phyloP scores from a whole-genome alignment of 2,113 vertebrate genomes.

The Promerops cafer region DNA sequence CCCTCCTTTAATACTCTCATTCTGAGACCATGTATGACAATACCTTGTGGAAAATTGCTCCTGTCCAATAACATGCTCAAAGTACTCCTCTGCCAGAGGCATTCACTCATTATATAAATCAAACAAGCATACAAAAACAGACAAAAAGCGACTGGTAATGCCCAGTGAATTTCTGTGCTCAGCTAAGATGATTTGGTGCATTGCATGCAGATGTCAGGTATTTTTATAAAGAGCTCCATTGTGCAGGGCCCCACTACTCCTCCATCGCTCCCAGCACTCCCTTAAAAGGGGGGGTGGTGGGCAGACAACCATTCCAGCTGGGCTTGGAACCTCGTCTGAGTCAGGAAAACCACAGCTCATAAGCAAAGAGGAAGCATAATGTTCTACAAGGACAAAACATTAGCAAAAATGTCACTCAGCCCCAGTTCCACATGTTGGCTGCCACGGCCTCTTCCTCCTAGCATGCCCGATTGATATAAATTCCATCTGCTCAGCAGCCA shows the following conservation, averaged over 20 bases:
- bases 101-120: slow-evolving; percentile 80
- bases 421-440: slow-evolving; percentile 95
- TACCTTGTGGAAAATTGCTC: slow-evolving; percentile 65
- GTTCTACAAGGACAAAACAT: slow-evolving; percentile 99
- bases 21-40: slow-evolving; percentile 65
- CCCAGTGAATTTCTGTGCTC: slow-evolving; percentile 77
- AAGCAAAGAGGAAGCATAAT: slow-evolving; percentile 97
- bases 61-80: slow-evolving; percentile 64
- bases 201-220: slow-evolving; percentile 87
- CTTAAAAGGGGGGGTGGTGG: slow-evolving; percentile 55
- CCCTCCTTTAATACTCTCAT: not conserved
- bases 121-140: slow-evolving; percentile 70
- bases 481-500: slow-evolving; percentile 97
- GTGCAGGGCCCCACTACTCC: slow-evolving; percentile 72
- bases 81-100: slow-evolving; percentile 72
- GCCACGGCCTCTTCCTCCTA: slow-evolving; percentile 83
- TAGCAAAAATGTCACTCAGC: slow-evolving; percentile 99
- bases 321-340: slow-evolving; percentile 93
- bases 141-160: slow-evolving; percentile 73
- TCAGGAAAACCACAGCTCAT: slow-evolving; percentile 99
- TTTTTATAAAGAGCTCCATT: slow-evolving; percentile 87
- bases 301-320: slow-evolving; percentile 94
- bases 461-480: slow-evolving; percentile 91
- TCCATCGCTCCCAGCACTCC: slow-evolving; percentile 74
- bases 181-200: slow-evolving; percentile 74